Base-by-base conservation (phyloP, 2,113 vertebrate species). In the Anoura caudifer region DNA sequence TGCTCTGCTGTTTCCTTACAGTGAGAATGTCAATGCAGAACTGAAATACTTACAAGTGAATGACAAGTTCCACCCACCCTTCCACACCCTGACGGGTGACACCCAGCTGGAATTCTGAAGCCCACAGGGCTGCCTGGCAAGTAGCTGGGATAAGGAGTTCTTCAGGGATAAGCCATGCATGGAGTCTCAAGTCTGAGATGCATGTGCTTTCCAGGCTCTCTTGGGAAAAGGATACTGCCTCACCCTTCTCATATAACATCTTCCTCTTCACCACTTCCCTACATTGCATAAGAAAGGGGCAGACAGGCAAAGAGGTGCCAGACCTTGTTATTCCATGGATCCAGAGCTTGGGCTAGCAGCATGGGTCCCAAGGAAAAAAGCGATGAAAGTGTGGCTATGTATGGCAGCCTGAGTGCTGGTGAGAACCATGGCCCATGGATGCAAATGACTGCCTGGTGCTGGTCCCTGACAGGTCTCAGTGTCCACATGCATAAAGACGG, bases 401-500 rank as follows among this genome's bases (percentile, higher is more conserved):
- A 63, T 11, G 20, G 91, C 86, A 94, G 75, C 80, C 95, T 95
- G 95, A 97, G 69, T 76, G 94, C 77, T 0, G 81, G 85, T 85
- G 86, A 93, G 85, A 92, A 73, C 95, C 85, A 3, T 77, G 54
- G 52, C 85, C 95, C 92, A 83, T 65, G 83, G 96, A 96, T 95
- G 82, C 89, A 97, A 98, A 97, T 87, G 91, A 96, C 20, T 95
- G 92, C 43, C 56, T 95, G 97, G 95, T 96, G 95, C 89, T 59
- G 94, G 90, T 97, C 97, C 97, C 95, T 96, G 94, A 97, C 97
- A 97, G 97, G 94, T 77, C 77, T 84, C 76, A 87, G 89, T 54
- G 95, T 95, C 97, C 96, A 69, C 65, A 0, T 54, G 90, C 96
- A 97, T 95, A 96, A 95, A 95, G 93, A 96, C 94, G 97, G 96